Base-by-base conservation (phyloP, 2,888 invertebrate genomes). In the Rhingia campestris region DNA sequence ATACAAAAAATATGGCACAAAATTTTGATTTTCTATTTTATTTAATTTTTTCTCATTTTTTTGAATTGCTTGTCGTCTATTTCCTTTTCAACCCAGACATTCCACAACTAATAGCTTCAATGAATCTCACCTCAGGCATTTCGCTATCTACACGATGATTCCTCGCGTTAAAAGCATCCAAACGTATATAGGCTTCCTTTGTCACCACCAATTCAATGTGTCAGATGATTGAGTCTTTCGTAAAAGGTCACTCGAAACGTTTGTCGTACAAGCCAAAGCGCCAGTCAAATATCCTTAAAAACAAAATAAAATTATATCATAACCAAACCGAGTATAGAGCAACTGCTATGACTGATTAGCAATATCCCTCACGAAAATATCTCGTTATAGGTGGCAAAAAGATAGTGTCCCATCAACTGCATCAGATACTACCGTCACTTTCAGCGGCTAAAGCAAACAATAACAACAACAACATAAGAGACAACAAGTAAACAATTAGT, bases 401-500 rank as follows among this genome's bases (percentile, higher is more conserved):
- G 61, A 81, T 69, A 64, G 63, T 74, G 30, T 39, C 33, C 7
- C 30, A 22, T 12, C 49, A 3, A 4, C 2, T 7, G 10, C 5
- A 5, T 49, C 12, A 1, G n/a, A 12, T n/a, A 33, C 33, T 4
- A 22, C 7, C 14, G 14, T 14, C 64, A 64, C 66, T 43, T 51
- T 66, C 12, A 75, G 14, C 58, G 41, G 30, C 75, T 2, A 2
- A 41, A 41, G 7, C 6, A 41, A 41, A 9, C 9, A 9, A 41
- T 9, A 9, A 70, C 70, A 70, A 70, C 49, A 22, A 43, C 33
- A 61, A n/a, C 49, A 64, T 22, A 22, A 22, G 54, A 35, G 54
- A 47, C 51, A 70, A 54, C 59, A 63, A 67, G 76, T 81, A 85
- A 85, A 85, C 81, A 85, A 85, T 85, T 81, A 85, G 75, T 81